Evolutionary conservation across 2,888 invertebrate species (phyloP).

Genomic region (Philereme vetulata): DNA sequence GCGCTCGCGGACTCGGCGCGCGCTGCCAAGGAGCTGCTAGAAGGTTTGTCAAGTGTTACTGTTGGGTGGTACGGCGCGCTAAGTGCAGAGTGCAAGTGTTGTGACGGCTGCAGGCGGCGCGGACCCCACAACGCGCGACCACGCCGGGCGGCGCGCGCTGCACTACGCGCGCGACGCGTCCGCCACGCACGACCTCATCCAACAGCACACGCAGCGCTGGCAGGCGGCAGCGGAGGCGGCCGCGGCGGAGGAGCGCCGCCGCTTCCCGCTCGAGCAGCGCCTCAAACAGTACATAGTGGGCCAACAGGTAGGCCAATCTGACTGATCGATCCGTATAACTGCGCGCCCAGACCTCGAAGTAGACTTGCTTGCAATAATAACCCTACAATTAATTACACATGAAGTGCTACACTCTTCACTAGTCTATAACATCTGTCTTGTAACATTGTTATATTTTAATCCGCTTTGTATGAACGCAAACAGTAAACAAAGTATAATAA

Average conservation of each 20-base stretch:
- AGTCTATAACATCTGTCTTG: no score
- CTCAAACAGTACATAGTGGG: constrained; percentile 93
- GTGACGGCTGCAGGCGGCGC: constrained; percentile 77
- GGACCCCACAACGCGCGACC: constrained; percentile 89
- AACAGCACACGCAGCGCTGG: constrained; percentile 76
- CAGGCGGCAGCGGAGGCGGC: constrained; percentile 82
- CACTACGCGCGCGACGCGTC: constrained; percentile 88
- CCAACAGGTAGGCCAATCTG: constrained; percentile 85
- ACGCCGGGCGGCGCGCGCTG: constrained; percentile 89
- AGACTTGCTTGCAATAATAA: no score
- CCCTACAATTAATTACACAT: no score
- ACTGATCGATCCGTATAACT: background rate
- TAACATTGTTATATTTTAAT: no score
- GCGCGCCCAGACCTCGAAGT: background rate
- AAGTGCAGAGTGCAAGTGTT: no score
- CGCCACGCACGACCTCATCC: constrained; percentile 85
- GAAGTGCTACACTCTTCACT: background rate
- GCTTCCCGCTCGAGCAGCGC: constrained; percentile 92
- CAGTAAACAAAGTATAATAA: no score
- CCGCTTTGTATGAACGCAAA: no score
- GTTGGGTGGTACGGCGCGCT: background rate
- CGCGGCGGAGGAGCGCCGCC: constrained; percentile 90
- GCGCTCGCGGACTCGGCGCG: constrained; percentile 88
- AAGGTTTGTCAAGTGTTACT: constrained; percentile 50
- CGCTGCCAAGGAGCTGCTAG: constrained; percentile 86